These are phyloP conservation scores for Astyanax mexicanus DNA, from an alignment of 2,797 vertebrate genomes.

Conservation along the genomic window DNA sequence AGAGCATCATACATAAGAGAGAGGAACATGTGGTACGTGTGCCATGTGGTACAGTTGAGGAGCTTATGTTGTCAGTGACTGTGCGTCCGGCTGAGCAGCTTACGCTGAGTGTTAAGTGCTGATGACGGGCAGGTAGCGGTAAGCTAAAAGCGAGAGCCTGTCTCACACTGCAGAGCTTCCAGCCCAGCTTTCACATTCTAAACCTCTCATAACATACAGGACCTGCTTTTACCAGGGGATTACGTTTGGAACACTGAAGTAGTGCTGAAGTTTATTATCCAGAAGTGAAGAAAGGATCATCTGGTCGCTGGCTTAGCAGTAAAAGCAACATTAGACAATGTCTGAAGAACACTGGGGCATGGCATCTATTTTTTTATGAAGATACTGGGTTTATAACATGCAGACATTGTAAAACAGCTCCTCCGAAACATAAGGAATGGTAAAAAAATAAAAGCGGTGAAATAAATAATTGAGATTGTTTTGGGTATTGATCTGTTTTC, in stretches of 20 bases:
- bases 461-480: too few species aligned
- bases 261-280: too few species aligned
- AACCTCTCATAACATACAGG: background rate
- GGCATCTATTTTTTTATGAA: background rate
- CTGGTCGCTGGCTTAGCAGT: background rate
- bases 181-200: background rate
- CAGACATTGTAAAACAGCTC: slow-evolving; percentile 64
- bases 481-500: background rate
- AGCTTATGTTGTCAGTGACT: background rate
- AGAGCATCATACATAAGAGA: too few species aligned
- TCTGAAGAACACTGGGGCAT: background rate
- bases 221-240: background rate
- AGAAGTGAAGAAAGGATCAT: background rate
- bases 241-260: background rate
- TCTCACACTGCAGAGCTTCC: slow-evolving; percentile 12
- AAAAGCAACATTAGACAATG: background rate
- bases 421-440: slow-evolving; percentile 66
- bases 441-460: slow-evolving; percentile 71
- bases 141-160: slow-evolving; percentile 21
- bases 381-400: too few species aligned
- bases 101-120: slow-evolving; percentile 41
- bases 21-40: slow-evolving; percentile 20
- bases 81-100: slow-evolving; percentile 43
- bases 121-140: slow-evolving; percentile 46
- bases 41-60: background rate